A percentile compares a stretch with the other conserved stretches of the same genome.
These are phyloP conservation scores for Misgurnus anguillicaudatus DNA, from an alignment of 2,113 vertebrate species.

Conservation along the genomic window DNA sequence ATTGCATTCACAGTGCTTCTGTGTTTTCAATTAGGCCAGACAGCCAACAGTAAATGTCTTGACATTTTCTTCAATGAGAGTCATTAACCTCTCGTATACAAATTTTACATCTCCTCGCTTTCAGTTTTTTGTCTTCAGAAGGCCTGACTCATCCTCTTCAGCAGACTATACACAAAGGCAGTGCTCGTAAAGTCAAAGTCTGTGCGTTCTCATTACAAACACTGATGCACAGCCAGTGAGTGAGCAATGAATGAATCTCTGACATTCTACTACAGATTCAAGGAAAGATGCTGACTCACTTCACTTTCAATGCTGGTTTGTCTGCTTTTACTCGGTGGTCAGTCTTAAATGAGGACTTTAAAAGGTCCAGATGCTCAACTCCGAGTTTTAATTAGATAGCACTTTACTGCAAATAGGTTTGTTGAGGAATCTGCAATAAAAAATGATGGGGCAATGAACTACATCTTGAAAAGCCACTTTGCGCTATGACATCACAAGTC, in stretches of 20 bases:
- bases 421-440: neutral
- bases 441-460: neutral
- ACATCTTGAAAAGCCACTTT: neutral
- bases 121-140: conserved; percentile 17
- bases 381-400: conserved; percentile 30
- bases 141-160: conserved; percentile 25
- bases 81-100: conserved; percentile 1
- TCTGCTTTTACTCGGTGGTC: conserved; percentile 37
- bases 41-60: conserved; percentile 1
- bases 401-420: conserved; percentile 19
- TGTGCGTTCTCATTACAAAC: conserved; percentile 22
- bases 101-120: conserved; percentile 3
- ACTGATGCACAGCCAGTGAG: neutral
- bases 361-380: conserved; percentile 28
- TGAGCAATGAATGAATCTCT: conserved; percentile 41
- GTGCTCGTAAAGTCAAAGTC: neutral
- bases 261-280: conserved; percentile 40
- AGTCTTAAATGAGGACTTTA: conserved; percentile 23
- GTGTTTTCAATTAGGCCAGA: neutral
- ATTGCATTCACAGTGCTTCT: neutral
- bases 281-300: conserved; percentile 48
- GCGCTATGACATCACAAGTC: neutral
- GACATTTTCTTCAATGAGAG: conserved; percentile 18
- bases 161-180: neutral
- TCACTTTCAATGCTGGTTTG: conserved; percentile 42